Evolutionary conservation across 1,140 invertebrate species (phyloP).

Genomic region (Cataglyphis hispanica): DNA sequence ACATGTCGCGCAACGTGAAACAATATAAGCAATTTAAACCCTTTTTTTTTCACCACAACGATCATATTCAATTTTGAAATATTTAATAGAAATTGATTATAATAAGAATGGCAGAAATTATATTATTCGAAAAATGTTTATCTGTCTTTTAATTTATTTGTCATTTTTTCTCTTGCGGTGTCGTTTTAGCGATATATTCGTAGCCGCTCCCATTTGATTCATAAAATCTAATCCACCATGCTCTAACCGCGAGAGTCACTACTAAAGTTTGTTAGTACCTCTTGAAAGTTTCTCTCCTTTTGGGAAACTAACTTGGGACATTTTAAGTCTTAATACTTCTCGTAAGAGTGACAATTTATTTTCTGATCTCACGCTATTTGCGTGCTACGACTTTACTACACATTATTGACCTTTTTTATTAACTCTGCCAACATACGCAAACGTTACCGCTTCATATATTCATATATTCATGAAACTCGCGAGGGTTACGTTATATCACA

Average conservation of each 20-base stretch:
- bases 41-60: not conserved
- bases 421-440: slow-evolving; percentile 11
- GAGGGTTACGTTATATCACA: not conserved
- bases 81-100: not conserved
- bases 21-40: no score
- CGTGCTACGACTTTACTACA: slow-evolving; percentile 62
- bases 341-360: slow-evolving; percentile 65
- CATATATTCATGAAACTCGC: slow-evolving; percentile 52
- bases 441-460: slow-evolving; percentile 57
- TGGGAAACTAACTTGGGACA: not conserved
- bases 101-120: no score
- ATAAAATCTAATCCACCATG: slow-evolving; percentile 64
- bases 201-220: slow-evolving; percentile 5
- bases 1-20: not conserved
- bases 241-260: slow-evolving; percentile 32
- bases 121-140: no score
- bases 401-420: slow-evolving; percentile 68
- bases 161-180: slow-evolving; percentile 38
- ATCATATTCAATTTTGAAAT: not conserved
- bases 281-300: slow-evolving; percentile 59
- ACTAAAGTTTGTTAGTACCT: slow-evolving; percentile 66
- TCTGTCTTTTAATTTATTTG: slow-evolving; percentile 49
- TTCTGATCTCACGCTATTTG: slow-evolving; percentile 26
- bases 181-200: slow-evolving; percentile 4
- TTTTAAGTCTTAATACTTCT: slow-evolving; percentile 58